Evolutionary conservation across 2,888 invertebrate genomes (phyloP), one percentile per base, ranked within the genome.

Genomic region (Danaus chrysippus): DNA sequence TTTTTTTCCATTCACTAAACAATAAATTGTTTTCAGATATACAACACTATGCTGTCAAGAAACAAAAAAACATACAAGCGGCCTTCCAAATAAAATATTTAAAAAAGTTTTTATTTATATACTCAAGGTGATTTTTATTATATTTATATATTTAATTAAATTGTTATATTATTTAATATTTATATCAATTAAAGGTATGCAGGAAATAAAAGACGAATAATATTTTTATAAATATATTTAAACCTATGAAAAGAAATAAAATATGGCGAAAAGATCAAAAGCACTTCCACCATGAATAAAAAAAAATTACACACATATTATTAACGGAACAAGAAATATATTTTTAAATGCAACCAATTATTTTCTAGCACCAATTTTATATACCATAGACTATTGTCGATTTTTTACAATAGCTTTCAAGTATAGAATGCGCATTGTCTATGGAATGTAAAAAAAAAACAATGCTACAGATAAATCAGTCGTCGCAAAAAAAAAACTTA

Each of bases 21-120:
- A 42, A 55, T 15, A 23, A 41, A 42, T 59, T 17, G 41, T 63
- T 62, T 66, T n/a, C 75, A 81, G 81, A 61, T 81, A 17, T 76
- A 72, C 63, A 78, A 73, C 49, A 81, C 81, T 3, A 67, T 75
- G 71, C 64, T 81, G 17, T 67, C 72, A 1, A 80, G 76, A 63
- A 64, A 63, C 11, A 77, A 73, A 60, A 65, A 54, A 43, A 55
- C 53, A 13, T 75, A 75, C 0, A 49, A 49, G 1, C 2, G 49
- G 17, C 15, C 15, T 3, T 9, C 17, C 10, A 17, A 15, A 17
- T 17, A 17, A 2, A 49, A 17, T 17, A 17, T 17, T 13, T 3
- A 1, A n/a, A 2, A 13, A 6, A n/a, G n/a, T 46, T 46, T 46
- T 15, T 13, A 46, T 15, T 8, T 5, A 13, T 10, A 6, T 13